Conservation (phyloP, 2,888 invertebrate genomes). For the Clivina fossor region DNA sequence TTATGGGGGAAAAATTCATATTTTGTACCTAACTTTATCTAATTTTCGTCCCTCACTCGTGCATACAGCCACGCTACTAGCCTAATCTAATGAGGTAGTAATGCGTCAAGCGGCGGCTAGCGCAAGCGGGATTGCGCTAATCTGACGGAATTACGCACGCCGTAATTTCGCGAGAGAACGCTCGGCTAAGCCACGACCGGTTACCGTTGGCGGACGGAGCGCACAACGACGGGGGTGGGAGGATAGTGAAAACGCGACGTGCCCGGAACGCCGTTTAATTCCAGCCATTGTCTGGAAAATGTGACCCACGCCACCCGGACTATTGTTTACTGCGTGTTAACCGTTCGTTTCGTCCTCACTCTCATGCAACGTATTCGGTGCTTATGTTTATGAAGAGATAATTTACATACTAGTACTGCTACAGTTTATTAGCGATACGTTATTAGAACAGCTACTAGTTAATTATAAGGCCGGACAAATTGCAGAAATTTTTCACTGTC, state of each 20-base stretch:
- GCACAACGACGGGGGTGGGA: not conserved
- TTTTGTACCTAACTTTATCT: too few relatives aligned
- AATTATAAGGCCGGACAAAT: too few relatives aligned
- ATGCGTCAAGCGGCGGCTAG: conserved; percentile 52
- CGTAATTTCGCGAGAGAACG: conserved; percentile 46
- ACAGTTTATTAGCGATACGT: conserved; percentile 18
- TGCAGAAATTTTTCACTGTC: not conserved
- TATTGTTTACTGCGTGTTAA: conserved; percentile 34
- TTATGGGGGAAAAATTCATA: too few relatives aligned
- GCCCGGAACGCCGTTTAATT: conserved; percentile 49
- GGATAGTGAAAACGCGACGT: not conserved
- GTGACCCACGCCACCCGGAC: conserved; percentile 30
- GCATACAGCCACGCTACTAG: not conserved
- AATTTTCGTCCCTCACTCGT: too few relatives aligned
- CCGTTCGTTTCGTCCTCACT: too few relatives aligned
- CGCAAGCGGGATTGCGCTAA: conserved; percentile 53
- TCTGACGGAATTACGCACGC: conserved; percentile 54
- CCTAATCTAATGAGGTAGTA: conserved; percentile 53
- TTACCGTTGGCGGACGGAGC: conserved; percentile 7
- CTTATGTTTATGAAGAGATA: conserved; percentile 18
- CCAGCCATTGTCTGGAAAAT: conserved; percentile 51
- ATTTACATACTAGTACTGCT: not conserved
- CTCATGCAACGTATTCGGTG: conserved; percentile 14
- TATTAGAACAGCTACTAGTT: too few relatives aligned
- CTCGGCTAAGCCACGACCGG: conserved; percentile 44